These are phyloP conservation scores for Parnassius smintheus DNA, from an alignment of 2,888 invertebrate genomes.

Conservation along the genomic window DNA sequence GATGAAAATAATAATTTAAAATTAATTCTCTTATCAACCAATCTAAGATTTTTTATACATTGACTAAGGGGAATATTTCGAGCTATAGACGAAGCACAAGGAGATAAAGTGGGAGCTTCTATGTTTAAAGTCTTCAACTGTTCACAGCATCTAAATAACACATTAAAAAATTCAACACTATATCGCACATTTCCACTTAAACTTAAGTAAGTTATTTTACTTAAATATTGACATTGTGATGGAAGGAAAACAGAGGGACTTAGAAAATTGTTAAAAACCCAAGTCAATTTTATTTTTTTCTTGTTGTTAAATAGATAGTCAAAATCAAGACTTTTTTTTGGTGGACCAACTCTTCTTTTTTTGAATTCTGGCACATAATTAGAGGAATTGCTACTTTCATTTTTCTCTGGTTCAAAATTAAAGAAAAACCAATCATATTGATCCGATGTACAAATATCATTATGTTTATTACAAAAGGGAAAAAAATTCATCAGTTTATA, in stretches of 20 bases:
- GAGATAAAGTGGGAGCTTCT: conserved; percentile 40
- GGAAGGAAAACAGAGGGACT: conserved; percentile 45
- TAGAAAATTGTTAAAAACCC: conserved; percentile 43
- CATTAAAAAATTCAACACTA: conserved; percentile 54
- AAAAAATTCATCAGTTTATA: conserved; percentile 46
- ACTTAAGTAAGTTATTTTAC: conserved; percentile 60
- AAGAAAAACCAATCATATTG: conserved; percentile 49
- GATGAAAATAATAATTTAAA: conserved; percentile 49
- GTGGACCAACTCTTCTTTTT: conserved; percentile 44
- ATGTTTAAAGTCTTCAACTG: conserved; percentile 57
- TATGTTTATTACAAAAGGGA: conserved; percentile 39
- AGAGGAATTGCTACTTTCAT: conserved; percentile 20
- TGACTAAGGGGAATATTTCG: conserved; percentile 46
- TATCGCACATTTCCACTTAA: conserved; percentile 50
- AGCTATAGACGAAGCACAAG: conserved; percentile 43
- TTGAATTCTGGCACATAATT: conserved; percentile 33
- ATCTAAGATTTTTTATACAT: conserved; percentile 56
- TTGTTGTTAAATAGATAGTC: conserved; percentile 50
- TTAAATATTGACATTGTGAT: conserved; percentile 45
- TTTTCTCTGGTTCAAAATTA: conserved; percentile 28
- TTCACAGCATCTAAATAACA: conserved; percentile 53
- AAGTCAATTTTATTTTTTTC: conserved; percentile 41
- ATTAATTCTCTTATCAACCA: conserved; percentile 53
- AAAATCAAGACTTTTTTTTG: conserved; percentile 48
- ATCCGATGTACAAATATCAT: conserved; percentile 31